Conservation (phyloP, 2,797 vertebrate species). For the Hephaestus fuliginosus region DNA sequence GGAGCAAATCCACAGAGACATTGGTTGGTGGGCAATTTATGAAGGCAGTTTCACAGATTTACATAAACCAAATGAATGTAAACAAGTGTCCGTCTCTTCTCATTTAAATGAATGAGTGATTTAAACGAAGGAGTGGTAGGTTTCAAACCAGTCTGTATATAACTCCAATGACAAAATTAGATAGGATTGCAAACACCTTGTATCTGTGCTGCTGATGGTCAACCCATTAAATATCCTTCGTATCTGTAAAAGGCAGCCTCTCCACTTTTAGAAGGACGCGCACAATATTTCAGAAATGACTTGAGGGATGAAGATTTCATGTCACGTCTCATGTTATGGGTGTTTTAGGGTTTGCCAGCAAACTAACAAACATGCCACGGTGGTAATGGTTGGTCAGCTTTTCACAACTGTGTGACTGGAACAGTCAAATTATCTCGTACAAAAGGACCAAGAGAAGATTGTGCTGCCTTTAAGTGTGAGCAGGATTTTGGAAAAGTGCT, state of each 20-base stretch:
- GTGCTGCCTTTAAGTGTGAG: slow-evolving; percentile 26
- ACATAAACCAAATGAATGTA: slow-evolving; percentile 70
- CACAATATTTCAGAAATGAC: neutral
- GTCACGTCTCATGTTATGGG: neutral
- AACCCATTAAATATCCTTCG: slow-evolving; percentile 20
- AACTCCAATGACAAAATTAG: slow-evolving; percentile 10
- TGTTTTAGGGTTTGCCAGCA: slow-evolving; percentile 31
- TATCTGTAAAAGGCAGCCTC: neutral
- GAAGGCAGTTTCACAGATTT: slow-evolving; percentile 66
- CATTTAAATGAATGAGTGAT: slow-evolving; percentile 57
- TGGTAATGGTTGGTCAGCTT: slow-evolving; percentile 44
- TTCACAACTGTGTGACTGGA: slow-evolving; percentile 53
- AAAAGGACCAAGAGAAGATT: slow-evolving; percentile 3
- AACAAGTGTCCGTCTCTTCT: slow-evolving; percentile 60
- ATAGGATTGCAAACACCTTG: neutral
- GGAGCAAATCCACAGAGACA: slow-evolving; percentile 60
- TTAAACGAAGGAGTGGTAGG: slow-evolving; percentile 32
- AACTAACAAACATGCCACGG: slow-evolving; percentile 50
- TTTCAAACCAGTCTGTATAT: slow-evolving; percentile 28
- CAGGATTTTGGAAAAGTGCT: slow-evolving; percentile 17
- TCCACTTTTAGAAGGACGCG: neutral
- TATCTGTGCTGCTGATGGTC: neutral
- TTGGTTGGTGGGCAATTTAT: slow-evolving; percentile 64
- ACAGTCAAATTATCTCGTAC: slow-evolving; percentile 48
- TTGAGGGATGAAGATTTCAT: neutral